Conservation (phyloP, 2,113 vertebrate species). For the Mus spicilegus region DNA sequence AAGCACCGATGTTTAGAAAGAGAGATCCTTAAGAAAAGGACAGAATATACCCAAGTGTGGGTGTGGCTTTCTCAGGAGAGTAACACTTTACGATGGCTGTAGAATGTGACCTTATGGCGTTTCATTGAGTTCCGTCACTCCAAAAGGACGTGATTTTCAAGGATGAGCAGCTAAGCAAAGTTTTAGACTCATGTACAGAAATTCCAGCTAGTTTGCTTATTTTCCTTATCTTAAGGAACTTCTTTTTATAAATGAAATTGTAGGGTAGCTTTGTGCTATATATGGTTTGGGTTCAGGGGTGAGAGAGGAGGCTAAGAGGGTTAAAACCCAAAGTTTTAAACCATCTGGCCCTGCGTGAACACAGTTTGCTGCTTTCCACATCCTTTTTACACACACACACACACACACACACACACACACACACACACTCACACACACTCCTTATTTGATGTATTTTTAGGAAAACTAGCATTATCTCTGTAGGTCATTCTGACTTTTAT, state of each 20-base stretch:
- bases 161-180: neutral
- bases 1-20: neutral
- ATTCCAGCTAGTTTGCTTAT: neutral
- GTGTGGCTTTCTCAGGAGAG: too few species aligned
- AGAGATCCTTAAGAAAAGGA: neutral
- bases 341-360: rapidly evolving
- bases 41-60: neutral
- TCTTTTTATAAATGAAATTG: neutral
- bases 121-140: neutral
- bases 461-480: neutral
- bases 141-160: neutral
- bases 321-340: neutral
- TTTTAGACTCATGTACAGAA: neutral
- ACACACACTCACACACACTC: too few species aligned
- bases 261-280: neutral
- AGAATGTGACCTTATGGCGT: neutral
- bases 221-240: neutral
- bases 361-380: neutral
- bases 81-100: neutral
- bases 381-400: neutral
- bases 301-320: too few species aligned
- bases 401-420: too few species aligned
- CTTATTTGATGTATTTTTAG: neutral
- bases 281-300: neutral
- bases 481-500: neutral